A percentile compares a stretch with the other conserved stretches of the same genome.
Conservation (phyloP, 2,797 vertebrate species). For the Premnoplex brunnescens region DNA sequence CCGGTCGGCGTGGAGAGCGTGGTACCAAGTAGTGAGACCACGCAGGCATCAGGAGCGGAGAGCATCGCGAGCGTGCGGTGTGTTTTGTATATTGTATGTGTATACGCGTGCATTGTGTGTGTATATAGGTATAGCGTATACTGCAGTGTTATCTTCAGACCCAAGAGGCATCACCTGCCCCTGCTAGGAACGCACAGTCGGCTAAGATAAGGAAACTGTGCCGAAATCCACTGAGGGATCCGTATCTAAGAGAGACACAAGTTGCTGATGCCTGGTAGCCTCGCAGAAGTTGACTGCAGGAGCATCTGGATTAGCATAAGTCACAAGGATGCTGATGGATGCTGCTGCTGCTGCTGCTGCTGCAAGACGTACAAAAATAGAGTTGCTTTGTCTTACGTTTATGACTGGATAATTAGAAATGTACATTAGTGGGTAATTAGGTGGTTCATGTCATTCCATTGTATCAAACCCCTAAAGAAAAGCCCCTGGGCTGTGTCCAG, state of each 20-base stretch:
- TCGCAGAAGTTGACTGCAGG: neutral
- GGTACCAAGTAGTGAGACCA: accelerated
- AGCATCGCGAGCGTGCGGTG: accelerated
- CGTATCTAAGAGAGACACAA: neutral
- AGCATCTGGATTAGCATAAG: neutral
- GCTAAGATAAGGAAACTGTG: neutral
- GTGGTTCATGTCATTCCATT: neutral
- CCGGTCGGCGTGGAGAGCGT: accelerated
- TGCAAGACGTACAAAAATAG: neutral
- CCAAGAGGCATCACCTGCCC: neutral
- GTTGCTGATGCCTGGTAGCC: neutral
- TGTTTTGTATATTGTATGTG: neutral
- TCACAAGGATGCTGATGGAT: neutral
- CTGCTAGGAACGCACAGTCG: accelerated
- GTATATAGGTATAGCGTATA: accelerated
- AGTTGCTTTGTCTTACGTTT: neutral
- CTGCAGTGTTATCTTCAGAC: neutral
- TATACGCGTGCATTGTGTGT: accelerated
- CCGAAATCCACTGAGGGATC: neutral
- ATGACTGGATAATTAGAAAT: neutral
- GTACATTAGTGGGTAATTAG: neutral
- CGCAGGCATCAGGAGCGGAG: accelerated
- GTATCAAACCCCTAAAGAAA: neutral
- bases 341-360: neutral
- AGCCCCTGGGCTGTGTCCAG: neutral